Base-by-base conservation (phyloP, 2,797 vertebrate species). In the Trematomus bernacchii region DNA sequence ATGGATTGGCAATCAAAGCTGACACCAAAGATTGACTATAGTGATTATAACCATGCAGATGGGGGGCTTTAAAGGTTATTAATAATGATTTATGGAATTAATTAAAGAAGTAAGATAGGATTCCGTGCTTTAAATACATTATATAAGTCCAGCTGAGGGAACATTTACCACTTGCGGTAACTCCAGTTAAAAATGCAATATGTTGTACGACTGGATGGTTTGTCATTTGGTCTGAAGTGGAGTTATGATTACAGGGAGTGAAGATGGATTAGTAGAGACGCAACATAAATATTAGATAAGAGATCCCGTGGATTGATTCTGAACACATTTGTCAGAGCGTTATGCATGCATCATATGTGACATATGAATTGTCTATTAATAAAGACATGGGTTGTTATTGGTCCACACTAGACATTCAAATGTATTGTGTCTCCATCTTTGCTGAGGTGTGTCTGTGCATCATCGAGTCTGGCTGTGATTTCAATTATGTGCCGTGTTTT, bases 31-130 rank as follows among this genome's bases (percentile, higher is more conserved):
- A 96, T 95, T 94, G 94, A 95, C 94, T 94, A 85, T 86, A 88
- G 93, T 95, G 94, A 95, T 96, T 95, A 95, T 88, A 93, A 85
- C 85, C 91, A 89, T 93, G 90, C 91, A 94, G 94, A 95, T 93
- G 92, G 92, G 90, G 91, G 91, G 84, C 89, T 94, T 94, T 94
- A 94, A 95, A 95, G 89, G 94, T 95, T 95, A 95, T 95, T 95
- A 95, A 95, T 95, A 94, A 93, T 95, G 95, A 96, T 96, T 94
- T 95, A 95, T 96, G 92, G 93, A 94, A 95, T 93, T 94, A 94
- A 94, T 96, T 95, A 95, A 91, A 94, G 87, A 90, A 91, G 90
- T 94, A 86, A 90, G 92, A 94, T 91, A 88, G 88, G 85, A 93
- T 84, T 92, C 58, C 66, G 76, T 90, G 91, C 83, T 82, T 93